A percentile compares a stretch with the other conserved stretches of the same genome.
Evolutionary conservation across 2,113 vertebrate species (phyloP).

Genomic region (Sorex araneus): DNA sequence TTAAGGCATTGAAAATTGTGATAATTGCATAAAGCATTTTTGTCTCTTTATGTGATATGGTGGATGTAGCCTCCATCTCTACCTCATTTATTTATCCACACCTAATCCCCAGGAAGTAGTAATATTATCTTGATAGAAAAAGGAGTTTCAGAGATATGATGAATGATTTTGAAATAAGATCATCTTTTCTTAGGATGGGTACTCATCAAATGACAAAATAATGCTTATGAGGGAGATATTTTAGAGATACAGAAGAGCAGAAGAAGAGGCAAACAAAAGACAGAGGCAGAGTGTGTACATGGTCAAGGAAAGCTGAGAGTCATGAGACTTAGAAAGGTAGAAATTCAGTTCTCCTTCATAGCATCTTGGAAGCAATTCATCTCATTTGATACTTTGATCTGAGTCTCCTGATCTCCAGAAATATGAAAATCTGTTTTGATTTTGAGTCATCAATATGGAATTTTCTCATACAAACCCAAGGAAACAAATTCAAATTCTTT

Average conservation of each 20-base stretch:
- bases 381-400: background rate
- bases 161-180: no score
- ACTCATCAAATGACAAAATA: background rate
- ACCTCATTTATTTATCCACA: background rate
- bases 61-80: background rate
- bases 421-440: background rate
- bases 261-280: background rate
- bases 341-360: background rate
- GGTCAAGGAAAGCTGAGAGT: no score
- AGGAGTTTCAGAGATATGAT: background rate
- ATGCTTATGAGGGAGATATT: background rate
- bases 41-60: no score
- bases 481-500: background rate
- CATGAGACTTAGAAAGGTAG: background rate
- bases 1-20: background rate
- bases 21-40: background rate
- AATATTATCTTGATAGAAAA: slow-evolving; percentile 5
- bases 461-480: background rate
- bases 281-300: background rate
- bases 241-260: background rate
- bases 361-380: background rate
- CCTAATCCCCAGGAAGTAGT: background rate
- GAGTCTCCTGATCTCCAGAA: background rate
- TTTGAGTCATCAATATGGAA: background rate
- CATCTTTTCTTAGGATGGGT: no score